Evolutionary conservation across 2,797 vertebrate genomes (phyloP).

Genomic region (Artibeus lituratus): DNA sequence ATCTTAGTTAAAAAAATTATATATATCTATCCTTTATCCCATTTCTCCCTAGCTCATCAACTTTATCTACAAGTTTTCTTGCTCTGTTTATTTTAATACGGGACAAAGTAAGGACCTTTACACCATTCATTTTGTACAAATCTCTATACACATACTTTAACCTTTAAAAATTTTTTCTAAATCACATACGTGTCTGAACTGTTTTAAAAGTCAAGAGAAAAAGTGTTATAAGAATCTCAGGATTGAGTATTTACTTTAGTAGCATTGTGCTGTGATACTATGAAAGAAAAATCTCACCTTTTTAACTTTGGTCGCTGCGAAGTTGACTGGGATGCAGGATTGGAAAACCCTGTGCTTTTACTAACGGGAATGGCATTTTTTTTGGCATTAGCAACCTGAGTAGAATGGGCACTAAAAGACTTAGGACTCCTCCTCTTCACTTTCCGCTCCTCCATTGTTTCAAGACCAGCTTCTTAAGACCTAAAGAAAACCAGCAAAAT

Average conservation of each 20-base stretch:
- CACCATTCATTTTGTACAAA: neutral
- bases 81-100: neutral
- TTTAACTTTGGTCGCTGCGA: conserved; percentile 90
- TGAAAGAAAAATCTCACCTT: conserved; percentile 81
- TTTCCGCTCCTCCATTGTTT: conserved; percentile 93
- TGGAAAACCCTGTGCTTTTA: conserved; percentile 87
- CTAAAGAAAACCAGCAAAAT: conserved; percentile 35
- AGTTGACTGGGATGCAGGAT: conserved; percentile 84
- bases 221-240: neutral
- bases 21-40: neutral
- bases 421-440: conserved; percentile 93
- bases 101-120: neutral
- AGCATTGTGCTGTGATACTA: neutral
- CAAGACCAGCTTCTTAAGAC: conserved; percentile 45
- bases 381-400: conserved; percentile 83
- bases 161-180: neutral
- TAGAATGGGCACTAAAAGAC: conserved; percentile 85
- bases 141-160: neutral
- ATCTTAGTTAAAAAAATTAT: neutral
- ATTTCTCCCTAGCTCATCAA: neutral
- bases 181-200: neutral
- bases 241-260: neutral
- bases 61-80: neutral
- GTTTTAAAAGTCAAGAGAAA: neutral
- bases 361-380: conserved; percentile 86